These are phyloP conservation scores for Decapterus maruadsi DNA, from an alignment of 2,797 vertebrate genomes.

Conservation along the genomic window DNA sequence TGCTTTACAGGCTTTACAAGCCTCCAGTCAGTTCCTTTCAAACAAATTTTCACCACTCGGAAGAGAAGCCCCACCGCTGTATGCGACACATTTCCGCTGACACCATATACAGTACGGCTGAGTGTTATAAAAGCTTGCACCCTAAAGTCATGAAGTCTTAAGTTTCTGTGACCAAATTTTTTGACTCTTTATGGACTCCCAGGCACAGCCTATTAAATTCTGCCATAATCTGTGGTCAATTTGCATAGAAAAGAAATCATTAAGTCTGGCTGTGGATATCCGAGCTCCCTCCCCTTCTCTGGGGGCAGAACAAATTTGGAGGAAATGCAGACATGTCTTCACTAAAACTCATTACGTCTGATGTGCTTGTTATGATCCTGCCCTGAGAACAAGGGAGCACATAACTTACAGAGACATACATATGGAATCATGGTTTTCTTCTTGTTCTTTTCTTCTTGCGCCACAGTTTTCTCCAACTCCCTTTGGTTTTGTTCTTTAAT, in stretches of 20 bases:
- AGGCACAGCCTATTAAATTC: slow-evolving; percentile 59
- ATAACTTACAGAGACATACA: slow-evolving; percentile 8
- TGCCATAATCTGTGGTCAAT: slow-evolving; percentile 63
- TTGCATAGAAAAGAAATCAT: slow-evolving; percentile 75
- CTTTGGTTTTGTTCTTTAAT: background rate
- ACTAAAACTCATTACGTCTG: slow-evolving; percentile 49
- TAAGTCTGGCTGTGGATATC: slow-evolving; percentile 56
- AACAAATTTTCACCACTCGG: slow-evolving; percentile 15
- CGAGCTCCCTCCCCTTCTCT: slow-evolving; percentile 46
- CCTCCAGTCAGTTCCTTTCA: slow-evolving; percentile 30
- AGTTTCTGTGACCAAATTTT: slow-evolving; percentile 60
- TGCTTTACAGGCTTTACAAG: slow-evolving; percentile 12
- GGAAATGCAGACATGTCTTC: slow-evolving; percentile 54
- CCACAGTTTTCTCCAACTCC: background rate
- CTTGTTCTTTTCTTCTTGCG: background rate
- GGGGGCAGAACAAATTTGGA: slow-evolving; percentile 46
- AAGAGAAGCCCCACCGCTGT: slow-evolving; percentile 14
- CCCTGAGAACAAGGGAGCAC: slow-evolving; percentile 40
- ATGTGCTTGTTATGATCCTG: slow-evolving; percentile 50
- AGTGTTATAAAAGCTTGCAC: slow-evolving; percentile 9
- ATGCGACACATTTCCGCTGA: slow-evolving; percentile 36
- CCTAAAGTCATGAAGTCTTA: slow-evolving; percentile 27
- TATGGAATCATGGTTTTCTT: slow-evolving; percentile 7
- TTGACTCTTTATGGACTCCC: slow-evolving; percentile 53
- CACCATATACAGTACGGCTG: slow-evolving; percentile 1